A percentile compares a stretch with the other conserved stretches of the same genome.
These are phyloP conservation scores for Pogonomyrmex californicus DNA, from an alignment of 1,140 invertebrate genomes.

Conservation along the genomic window DNA sequence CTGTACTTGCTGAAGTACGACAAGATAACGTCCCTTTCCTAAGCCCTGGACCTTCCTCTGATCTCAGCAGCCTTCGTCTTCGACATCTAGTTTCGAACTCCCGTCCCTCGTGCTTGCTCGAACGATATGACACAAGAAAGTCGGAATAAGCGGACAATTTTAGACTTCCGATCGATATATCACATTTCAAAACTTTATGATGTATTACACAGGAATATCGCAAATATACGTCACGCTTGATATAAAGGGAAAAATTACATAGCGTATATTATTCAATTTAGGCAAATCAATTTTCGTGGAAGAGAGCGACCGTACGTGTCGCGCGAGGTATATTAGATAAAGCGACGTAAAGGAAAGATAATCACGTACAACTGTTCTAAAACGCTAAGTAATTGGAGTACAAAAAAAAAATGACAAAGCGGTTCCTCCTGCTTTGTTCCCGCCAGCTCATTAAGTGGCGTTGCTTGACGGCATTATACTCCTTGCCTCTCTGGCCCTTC, in stretches of 20 bases:
- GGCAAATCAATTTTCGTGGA: not conserved
- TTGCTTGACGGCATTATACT: constrained; percentile 69
- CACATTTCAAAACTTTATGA: constrained; percentile 61
- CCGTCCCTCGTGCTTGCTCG: constrained; percentile 65
- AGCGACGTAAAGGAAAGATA: constrained; percentile 33
- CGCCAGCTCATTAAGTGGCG: constrained; percentile 70
- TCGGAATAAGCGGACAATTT: constrained; percentile 48
- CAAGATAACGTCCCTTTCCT: constrained; percentile 77
- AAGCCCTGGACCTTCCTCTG: constrained; percentile 49
- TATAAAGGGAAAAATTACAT: not conserved
- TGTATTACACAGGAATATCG: not conserved
- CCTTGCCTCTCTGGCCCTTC: constrained; percentile 53
- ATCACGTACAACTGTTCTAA: constrained; percentile 62
- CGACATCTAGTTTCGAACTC: constrained; percentile 68
- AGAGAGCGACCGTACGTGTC: not conserved
- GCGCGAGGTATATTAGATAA: not conserved
- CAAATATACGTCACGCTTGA: not conserved
- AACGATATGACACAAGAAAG: constrained; percentile 59
- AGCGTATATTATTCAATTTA: not conserved
- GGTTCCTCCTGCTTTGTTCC: constrained; percentile 65
- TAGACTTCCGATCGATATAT: constrained; percentile 69
- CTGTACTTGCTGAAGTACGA: constrained; percentile 75
- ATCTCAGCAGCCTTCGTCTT: constrained; percentile 64
- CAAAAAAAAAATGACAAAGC: constrained; percentile 63
- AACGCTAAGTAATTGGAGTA: constrained; percentile 63